phyloP scores from a whole-genome alignment of 2,113 vertebrate genomes.

The Lucifuga dentata region DNA sequence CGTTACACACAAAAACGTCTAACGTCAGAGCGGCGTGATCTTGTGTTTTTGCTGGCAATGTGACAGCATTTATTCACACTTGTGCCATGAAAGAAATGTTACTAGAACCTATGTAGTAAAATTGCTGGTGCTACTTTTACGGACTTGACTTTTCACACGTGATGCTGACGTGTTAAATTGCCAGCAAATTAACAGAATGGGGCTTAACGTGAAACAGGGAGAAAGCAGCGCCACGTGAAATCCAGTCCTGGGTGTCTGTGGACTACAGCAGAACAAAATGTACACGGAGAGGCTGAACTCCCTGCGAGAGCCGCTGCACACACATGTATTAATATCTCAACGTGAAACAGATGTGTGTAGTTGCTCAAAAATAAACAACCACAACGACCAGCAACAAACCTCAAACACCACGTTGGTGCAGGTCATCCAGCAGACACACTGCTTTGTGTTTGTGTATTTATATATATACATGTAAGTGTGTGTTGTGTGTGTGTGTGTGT shows the following conservation, averaged over 20 bases:
- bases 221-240: constrained; percentile 55
- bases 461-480: constrained; percentile 5
- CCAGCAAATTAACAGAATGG: too few relatives aligned
- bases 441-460: constrained; percentile 1
- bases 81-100: too few relatives aligned
- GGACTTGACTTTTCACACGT: too few relatives aligned
- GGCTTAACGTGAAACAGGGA: constrained; percentile 12
- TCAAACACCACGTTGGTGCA: constrained; percentile 34
- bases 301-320: constrained; percentile 15
- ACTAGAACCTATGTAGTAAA: too few relatives aligned
- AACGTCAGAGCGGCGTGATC: too few relatives aligned
- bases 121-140: too few relatives aligned
- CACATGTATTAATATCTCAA: constrained; percentile 40
- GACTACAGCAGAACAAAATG: constrained; percentile 60
- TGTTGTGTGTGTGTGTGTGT: constrained; percentile 10
- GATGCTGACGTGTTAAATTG: too few relatives aligned
- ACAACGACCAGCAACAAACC: constrained; percentile 38
- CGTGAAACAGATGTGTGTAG: constrained; percentile 73
- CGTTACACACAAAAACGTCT: too few relatives aligned
- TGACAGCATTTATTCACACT: too few relatives aligned
- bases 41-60: too few relatives aligned
- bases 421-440: constrained; percentile 6
- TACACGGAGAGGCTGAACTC: constrained; percentile 48
- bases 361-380: constrained; percentile 47
- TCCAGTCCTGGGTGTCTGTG: constrained; percentile 20